A percentile compares a stretch with the other conserved stretches of the same genome.
These are phyloP conservation scores for Melipona quadrifasciata DNA, from an alignment of 1,140 invertebrate genomes.

Conservation along the genomic window DNA sequence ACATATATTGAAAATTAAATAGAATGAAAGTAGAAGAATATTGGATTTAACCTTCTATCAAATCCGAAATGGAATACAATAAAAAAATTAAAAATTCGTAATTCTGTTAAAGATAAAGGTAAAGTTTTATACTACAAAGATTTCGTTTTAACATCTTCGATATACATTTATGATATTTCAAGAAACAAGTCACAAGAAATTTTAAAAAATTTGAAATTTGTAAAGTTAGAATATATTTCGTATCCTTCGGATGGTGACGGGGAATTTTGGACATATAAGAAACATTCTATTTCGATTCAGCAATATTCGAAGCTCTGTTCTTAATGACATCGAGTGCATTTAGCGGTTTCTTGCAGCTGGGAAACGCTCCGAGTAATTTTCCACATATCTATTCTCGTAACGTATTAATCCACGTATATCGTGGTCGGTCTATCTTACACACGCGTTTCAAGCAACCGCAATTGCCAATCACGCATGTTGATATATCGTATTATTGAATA, in stretches of 20 bases:
- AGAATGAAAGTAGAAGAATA: not conserved
- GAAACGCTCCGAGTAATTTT: not conserved
- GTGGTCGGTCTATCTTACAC: conserved; percentile 13
- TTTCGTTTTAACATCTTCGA: not conserved
- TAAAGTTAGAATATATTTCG: not conserved
- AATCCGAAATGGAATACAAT: not conserved
- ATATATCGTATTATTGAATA: conserved; percentile 21
- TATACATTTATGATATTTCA: not conserved
- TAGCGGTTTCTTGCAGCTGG: not conserved
- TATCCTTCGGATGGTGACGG: not conserved
- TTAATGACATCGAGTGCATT: not conserved
- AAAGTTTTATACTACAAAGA: not conserved
- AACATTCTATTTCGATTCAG: not conserved
- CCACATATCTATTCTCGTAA: not conserved
- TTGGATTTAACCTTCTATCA: not conserved
- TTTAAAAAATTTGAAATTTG: no score
- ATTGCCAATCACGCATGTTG: conserved; percentile 22
- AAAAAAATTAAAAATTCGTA: not conserved
- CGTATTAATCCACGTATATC: not conserved
- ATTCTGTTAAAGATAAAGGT: not conserved
- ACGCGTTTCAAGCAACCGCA: conserved; percentile 16
- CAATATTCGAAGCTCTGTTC: not conserved
- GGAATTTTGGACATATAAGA: not conserved
- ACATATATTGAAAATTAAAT: not conserved
- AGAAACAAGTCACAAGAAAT: not conserved